Evolutionary conservation across 2,888 invertebrate genomes (phyloP), one percentile per base, ranked within the genome.

Genomic region (Coecobrya sp.): DNA sequence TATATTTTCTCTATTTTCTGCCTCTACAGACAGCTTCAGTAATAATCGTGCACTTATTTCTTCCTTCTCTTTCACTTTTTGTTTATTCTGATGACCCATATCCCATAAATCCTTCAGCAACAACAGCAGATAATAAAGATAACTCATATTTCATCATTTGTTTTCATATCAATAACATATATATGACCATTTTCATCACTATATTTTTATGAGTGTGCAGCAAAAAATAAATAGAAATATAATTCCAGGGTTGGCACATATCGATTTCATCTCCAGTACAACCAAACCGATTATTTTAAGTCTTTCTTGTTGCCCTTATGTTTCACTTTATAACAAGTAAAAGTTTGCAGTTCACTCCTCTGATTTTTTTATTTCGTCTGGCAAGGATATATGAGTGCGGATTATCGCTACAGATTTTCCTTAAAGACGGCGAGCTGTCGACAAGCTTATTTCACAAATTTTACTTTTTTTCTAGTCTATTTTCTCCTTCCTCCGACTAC

Each of bases 81-180:
- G 0, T 62, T 45, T 84, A 65, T 65, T 5, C 65, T 65, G 65
- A 65, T 70, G 70, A 70, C 19, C 49, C 76, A 65, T 79, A 68
- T 45, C 81, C 65, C 89, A 89, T 89, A 89, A 89, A 89, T 89
- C 81, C 30, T 81, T 89, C 89, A 79, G 79, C 22, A 49, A 27
- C 65, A 27, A 13, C 59, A 59, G 25, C 62, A 81, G 27, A 27
- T 0, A 65, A 65, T 10, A 65, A 27, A 65, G 81, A 86, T 70
- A 68, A 65, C 52, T 86, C 86, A 73, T 86, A 86, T 73, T 86
- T 86, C 55, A 86, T 55, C 49, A 49, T 86, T 73, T 27, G 7
- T 11, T 13, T 16, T 70, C 52, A 2, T 5, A 25, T 13, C 13
- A 70, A n/a, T 1, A 76, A 0, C 45, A 76, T 3, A 10, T 19